Conservation (phyloP, 2,113 vertebrate species). For the Corythoichthys haematopterus region DNA sequence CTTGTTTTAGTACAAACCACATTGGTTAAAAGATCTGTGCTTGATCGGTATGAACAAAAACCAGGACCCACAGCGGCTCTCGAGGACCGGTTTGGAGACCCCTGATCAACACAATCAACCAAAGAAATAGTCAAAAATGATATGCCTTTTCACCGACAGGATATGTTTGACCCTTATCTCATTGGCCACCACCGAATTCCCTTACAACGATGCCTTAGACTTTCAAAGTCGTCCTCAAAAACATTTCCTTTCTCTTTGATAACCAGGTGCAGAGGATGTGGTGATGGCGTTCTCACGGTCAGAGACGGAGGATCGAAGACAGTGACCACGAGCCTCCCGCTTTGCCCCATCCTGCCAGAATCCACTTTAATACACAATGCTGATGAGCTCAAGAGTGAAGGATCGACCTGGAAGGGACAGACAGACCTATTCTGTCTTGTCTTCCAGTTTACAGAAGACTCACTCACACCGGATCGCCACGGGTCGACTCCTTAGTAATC, state of each 20-base stretch:
- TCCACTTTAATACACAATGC: constrained; percentile 47
- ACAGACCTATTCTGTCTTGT: constrained; percentile 30
- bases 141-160: not conserved
- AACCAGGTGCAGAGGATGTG: constrained; percentile 92
- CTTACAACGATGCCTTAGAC: too few relatives aligned
- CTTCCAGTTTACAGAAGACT: constrained; percentile 16
- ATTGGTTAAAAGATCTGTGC: too few relatives aligned
- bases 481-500: constrained; percentile 35
- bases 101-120: not conserved
- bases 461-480: constrained; percentile 27
- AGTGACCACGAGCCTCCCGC: constrained; percentile 76
- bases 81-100: too few relatives aligned
- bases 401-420: constrained; percentile 11
- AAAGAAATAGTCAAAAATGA: not conserved
- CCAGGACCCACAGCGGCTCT: too few relatives aligned
- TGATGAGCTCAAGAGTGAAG: constrained; percentile 60
- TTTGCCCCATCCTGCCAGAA: constrained; percentile 3
- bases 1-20: too few relatives aligned
- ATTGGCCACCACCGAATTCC: too few relatives aligned
- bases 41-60: too few relatives aligned
- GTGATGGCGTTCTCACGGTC: constrained; percentile 98
- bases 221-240: not conserved
- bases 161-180: not conserved
- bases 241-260: not conserved
- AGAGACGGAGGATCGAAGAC: constrained; percentile 93